Conservation (phyloP, 2,888 invertebrate species). For the Heliconius ethilla region DNA sequence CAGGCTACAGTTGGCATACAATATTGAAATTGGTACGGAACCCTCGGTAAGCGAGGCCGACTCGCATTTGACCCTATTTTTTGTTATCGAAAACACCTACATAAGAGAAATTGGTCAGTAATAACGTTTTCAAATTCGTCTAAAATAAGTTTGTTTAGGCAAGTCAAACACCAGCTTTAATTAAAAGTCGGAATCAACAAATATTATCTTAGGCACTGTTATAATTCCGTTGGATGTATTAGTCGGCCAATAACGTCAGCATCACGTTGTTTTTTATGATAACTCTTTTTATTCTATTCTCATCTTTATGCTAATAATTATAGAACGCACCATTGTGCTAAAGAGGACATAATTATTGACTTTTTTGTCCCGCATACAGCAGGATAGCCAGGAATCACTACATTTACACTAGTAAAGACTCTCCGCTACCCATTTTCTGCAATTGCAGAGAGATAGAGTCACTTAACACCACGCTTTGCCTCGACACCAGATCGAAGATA, state of each 20-base stretch:
- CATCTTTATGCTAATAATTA: neutral
- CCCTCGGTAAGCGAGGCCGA: no score
- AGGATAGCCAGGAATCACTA: no score
- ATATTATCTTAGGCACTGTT: constrained; percentile 36
- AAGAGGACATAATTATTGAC: no score
- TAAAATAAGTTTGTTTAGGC: constrained; percentile 21
- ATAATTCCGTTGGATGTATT: constrained; percentile 20
- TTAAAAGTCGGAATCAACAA: constrained; percentile 35
- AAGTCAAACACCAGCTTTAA: constrained; percentile 35
- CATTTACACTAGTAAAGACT: no score
- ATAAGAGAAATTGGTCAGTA: constrained; percentile 13
- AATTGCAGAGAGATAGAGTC: no score
- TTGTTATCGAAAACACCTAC: neutral
- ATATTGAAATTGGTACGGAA: no score
- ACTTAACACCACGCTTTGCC: no score
- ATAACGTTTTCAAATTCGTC: constrained; percentile 26
- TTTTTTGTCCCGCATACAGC: no score
- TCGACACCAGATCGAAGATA: no score
- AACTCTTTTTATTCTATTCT: neutral
- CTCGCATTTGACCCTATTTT: no score
- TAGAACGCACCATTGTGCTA: neutral
- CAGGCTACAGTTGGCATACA: no score
- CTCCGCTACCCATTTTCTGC: no score
- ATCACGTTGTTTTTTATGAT: neutral
- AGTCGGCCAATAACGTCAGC: neutral